Conservation (phyloP, 2,797 vertebrate genomes). For the Sternarchorhynchus goeldii region DNA sequence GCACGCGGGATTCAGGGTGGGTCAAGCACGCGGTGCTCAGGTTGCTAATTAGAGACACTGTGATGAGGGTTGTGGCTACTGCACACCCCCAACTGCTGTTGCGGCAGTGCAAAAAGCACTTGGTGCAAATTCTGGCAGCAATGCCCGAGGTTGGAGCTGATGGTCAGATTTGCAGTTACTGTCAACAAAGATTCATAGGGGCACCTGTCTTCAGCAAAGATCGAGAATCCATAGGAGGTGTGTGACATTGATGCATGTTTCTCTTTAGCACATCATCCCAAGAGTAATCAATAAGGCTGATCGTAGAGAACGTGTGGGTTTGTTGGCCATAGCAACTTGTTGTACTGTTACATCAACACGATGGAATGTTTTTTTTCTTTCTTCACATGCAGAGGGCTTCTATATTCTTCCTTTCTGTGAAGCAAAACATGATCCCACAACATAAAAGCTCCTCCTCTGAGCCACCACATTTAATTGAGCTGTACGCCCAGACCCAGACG, state of each 20-base stretch:
- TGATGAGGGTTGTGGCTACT: constrained; percentile 19
- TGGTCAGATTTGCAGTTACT: not conserved
- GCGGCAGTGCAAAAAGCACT: not conserved
- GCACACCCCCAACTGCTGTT: not conserved
- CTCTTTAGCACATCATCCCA: constrained; percentile 11
- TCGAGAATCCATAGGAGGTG: constrained; percentile 22
- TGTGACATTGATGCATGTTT: constrained; percentile 17
- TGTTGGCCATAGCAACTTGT: not conserved
- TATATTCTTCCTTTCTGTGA: not conserved
- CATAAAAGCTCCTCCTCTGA: constrained; percentile 50
- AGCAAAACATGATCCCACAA: constrained; percentile 39
- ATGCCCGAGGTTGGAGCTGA: not conserved
- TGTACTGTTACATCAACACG: not conserved
- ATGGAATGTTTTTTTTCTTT: not conserved
- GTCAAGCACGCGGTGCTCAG: constrained; percentile 28
- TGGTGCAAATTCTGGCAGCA: not conserved
- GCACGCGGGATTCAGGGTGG: constrained; percentile 45
- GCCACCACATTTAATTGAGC: constrained; percentile 70
- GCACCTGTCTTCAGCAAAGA: not conserved
- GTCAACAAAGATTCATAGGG: not conserved
- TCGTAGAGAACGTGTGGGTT: not conserved
- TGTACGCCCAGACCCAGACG: constrained; percentile 69
- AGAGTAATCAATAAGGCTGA: constrained; percentile 20
- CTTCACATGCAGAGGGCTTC: not conserved
- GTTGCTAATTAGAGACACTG: constrained; percentile 23